Evolutionary conservation across 1,140 invertebrate genomes (phyloP), one percentile per base, ranked within the genome.

Genomic region (Gryllus bimaculatus): DNA sequence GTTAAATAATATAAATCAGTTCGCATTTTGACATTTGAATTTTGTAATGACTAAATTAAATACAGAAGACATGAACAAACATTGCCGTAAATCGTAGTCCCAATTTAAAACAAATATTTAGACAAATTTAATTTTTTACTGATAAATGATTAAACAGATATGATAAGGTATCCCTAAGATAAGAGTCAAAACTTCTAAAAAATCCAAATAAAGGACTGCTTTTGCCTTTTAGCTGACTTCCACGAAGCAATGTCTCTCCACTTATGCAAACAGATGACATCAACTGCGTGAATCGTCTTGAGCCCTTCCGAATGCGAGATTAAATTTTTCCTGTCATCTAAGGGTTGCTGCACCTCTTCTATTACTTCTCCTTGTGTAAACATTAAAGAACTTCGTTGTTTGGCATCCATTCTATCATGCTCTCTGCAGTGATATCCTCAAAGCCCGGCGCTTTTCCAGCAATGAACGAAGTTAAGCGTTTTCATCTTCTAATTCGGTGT

Each of bases 301-400:
- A 78, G 2, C 77, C 47, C 47, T 78, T 78, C 77, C 77, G 54
- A 78, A 78, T 78, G 77, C 54, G 77, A 47, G 54, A 78, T 78
- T 3, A 47, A 7, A 78, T 78, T 78, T 78, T 78, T 78, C 77
- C 77, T 78, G 54, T 54, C 77, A 78, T 78, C 77, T 78, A 78
- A 78, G 39, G 54, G 48, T 78, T 78, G 3, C 48, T 48, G 12
- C 77, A 2, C 77, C 48, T 78, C 77, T 73, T 78, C 54, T 78
- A 78, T 73, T 48, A 78, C 77, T 66, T 66, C 77, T 21, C 77
- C 77, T 26, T 78, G 4, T 78, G 47, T 78, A n/a, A n/a, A n/a
- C n/a, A n/a, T n/a, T n/a, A n/a, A n/a, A n/a, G n/a, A n/a, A n/a
- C n/a, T n/a, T n/a, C n/a, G n/a, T n/a, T n/a, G n/a, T n/a, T n/a